Percentiles rank a stretch among this genome's conserved stretches.
These are phyloP conservation scores for Chionodraco myersi DNA, from an alignment of 2,113 vertebrate species.

Conservation along the genomic window DNA sequence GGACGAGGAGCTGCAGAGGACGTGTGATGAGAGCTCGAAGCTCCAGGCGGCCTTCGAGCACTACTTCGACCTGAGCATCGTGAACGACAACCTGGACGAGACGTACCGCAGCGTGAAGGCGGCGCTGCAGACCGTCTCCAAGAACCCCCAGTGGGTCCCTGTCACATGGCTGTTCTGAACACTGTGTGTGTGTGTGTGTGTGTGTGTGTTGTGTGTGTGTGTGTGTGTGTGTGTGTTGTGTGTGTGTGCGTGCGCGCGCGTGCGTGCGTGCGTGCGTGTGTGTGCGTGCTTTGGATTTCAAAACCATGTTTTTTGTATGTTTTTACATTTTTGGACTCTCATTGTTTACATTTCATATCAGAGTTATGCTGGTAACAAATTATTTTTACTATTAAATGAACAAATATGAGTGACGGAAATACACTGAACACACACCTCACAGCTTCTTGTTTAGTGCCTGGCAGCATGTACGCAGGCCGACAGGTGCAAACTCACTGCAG, in stretches of 20 bases:
- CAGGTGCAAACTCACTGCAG: too few relatives aligned
- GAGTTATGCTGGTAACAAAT: too few relatives aligned
- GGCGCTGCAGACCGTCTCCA: conserved; percentile 88
- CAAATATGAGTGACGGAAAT: not conserved
- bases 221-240: not conserved
- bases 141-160: conserved; percentile 93
- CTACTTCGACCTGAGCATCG: conserved; percentile 93
- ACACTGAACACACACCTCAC: too few relatives aligned
- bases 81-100: conserved; percentile 92
- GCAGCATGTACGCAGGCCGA: too few relatives aligned
- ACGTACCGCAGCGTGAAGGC: conserved; percentile 88
- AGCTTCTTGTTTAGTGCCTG: too few relatives aligned
- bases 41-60: conserved; percentile 91
- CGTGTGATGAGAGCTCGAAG: conserved; percentile 89
- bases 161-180: conserved; percentile 94
- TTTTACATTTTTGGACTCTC: conserved; percentile 41
- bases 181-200: not conserved
- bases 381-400: not conserved
- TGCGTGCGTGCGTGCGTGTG: not conserved
- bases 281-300: not conserved
- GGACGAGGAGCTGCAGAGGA: conserved; percentile 90
- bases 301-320: conserved; percentile 23
- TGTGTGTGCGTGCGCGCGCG: not conserved
- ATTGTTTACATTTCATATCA: conserved; percentile 50
- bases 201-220: not conserved